phyloP scores from a whole-genome alignment of 2,888 invertebrate species.

The Drosophila dives region DNA sequence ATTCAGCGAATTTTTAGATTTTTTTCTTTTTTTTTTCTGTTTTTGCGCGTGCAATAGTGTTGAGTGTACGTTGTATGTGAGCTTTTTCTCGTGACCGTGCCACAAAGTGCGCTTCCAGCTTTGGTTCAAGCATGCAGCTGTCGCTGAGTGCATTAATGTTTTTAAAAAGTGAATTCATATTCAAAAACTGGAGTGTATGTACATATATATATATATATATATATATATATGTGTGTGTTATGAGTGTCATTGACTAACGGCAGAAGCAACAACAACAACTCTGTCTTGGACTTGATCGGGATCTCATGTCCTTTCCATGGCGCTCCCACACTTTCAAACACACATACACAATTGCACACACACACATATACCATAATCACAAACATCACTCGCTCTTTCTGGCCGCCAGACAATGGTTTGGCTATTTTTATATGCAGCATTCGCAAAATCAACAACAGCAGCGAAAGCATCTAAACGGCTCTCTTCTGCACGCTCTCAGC shows the following conservation, averaged over 20 bases:
- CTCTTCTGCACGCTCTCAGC: slow-evolving; percentile 23
- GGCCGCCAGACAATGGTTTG: slow-evolving; percentile 39
- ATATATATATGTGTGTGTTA: neutral
- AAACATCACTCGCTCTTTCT: slow-evolving; percentile 10
- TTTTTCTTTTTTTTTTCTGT: slow-evolving; percentile 35
- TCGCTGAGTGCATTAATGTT: slow-evolving; percentile 45
- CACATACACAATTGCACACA: slow-evolving; percentile 15
- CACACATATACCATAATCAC: slow-evolving; percentile 1
- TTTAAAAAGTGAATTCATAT: slow-evolving; percentile 44
- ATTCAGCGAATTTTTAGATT: slow-evolving; percentile 32
- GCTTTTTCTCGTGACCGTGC: slow-evolving; percentile 47
- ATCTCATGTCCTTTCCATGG: slow-evolving; percentile 44
- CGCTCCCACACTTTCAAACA: slow-evolving; percentile 33
- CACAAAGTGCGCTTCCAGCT: slow-evolving; percentile 55
- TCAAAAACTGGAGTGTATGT: slow-evolving; percentile 10
- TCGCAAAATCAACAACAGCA: slow-evolving; percentile 19
- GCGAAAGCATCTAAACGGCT: slow-evolving; percentile 34
- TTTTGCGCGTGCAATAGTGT: slow-evolving; percentile 20
- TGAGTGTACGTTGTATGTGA: slow-evolving; percentile 31
- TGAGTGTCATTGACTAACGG: slow-evolving; percentile 32
- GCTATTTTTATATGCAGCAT: slow-evolving; percentile 58
- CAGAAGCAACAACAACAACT: slow-evolving; percentile 17
- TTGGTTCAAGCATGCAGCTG: slow-evolving; percentile 58
- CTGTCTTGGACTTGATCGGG: slow-evolving; percentile 19
- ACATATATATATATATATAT: neutral